Evolutionary conservation across 53 echinoderm and acorn worm genomes (phyloP).

Genomic region (Henricia sp.): DNA sequence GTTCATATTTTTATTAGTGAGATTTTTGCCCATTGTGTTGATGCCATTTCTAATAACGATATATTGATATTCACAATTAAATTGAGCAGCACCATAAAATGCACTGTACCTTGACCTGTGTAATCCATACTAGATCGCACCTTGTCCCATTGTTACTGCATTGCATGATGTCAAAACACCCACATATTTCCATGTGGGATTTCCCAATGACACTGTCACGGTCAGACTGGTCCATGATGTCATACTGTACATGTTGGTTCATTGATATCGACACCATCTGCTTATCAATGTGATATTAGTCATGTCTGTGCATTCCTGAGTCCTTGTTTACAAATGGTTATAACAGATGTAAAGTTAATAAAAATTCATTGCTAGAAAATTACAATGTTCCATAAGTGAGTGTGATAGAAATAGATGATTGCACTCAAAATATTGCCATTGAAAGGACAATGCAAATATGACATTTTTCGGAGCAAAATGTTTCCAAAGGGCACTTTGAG

Average conservation of each 20-base stretch:
- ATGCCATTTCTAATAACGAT: neutral
- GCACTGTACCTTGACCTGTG: constrained; percentile 8
- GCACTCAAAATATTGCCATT: too few relatives aligned
- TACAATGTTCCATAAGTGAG: too few relatives aligned
- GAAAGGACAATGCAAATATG: too few relatives aligned
- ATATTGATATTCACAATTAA: neutral
- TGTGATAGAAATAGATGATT: too few relatives aligned
- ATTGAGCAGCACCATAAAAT: constrained; percentile 4
- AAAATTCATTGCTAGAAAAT: too few relatives aligned
- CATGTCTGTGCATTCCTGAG: too few relatives aligned
- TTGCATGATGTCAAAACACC: constrained; percentile 18
- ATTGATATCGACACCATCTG: neutral
- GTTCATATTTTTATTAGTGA: too few relatives aligned
- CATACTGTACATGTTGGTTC: neutral
- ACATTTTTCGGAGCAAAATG: too few relatives aligned
- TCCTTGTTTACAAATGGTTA: too few relatives aligned
- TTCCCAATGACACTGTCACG: constrained; percentile 20
- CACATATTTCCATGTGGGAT: neutral
- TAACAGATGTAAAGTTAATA: too few relatives aligned
- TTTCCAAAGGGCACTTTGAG: too few relatives aligned
- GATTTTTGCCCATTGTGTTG: neutral
- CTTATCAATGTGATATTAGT: constrained; percentile 17
- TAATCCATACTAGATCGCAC: neutral
- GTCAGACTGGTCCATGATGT: constrained; percentile 38
- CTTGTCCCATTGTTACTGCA: neutral